Evolutionary conservation across 2,113 vertebrate species (phyloP), one percentile per base, ranked within the genome.

Genomic region (Sphaerodactylus townsendi): DNA sequence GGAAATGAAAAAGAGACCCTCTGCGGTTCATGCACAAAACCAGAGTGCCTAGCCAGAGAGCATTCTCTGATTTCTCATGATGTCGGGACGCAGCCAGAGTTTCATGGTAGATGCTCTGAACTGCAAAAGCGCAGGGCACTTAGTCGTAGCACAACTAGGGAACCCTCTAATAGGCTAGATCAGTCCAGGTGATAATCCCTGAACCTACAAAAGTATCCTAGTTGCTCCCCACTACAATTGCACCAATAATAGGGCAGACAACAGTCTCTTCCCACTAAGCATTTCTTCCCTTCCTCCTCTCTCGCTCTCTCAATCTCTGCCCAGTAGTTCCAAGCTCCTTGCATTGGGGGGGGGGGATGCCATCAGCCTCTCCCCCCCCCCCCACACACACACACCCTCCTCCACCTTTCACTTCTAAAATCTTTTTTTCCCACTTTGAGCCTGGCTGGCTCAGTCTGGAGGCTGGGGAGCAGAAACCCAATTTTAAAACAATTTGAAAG

Each of bases 401-500:
- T 41, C 56, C 25, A 28, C 25, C 59, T 28, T 59, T 25, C 59
- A 8, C 59, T 62, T 62, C 59, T 62, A 28, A 62, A 75, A 66
- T 3, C 21, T 35, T 75, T 35, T 75, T 75, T 66, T 71, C 75
- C 79, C 48, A 0, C 5, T 4, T 84, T 62, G 30, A 35, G 53
- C 70, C 77, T 74, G 69, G 28, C 59, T 66, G 6, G 2, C 78
- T 85, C 80, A 75, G 3, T 68, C 78, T 14, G 85, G 89, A 79
- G 77, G 15, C 2, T 79, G 33, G 19, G 1, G 7, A 75, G 82
- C 28, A 77, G 88, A 82, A 92, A 87, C 69, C 53, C 91, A 56
- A 65, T 0, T 72, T 85, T 33, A 81, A 88, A 92, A 91, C 79
- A 71, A 85, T 88, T 87, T 23, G 53, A 74, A 83, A 90, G 89